Percentiles rank a stretch among this genome's conserved stretches.
Conservation (phyloP, 2,888 invertebrate species). For the Agrochola lychnidis region DNA sequence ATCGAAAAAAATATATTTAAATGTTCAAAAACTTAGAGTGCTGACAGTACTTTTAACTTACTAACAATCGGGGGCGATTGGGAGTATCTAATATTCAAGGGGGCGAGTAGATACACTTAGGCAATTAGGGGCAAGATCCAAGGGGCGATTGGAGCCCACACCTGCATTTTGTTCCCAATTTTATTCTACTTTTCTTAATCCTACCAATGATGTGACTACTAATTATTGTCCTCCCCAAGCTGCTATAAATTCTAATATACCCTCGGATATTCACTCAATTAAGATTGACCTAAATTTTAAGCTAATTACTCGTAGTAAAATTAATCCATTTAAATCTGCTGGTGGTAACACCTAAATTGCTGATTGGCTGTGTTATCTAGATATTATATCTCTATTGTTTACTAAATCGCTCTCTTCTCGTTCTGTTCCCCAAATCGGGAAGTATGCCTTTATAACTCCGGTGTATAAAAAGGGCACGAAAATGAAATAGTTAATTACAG, state of each 20-base stretch:
- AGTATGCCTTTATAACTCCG: background rate
- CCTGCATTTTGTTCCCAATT: background rate
- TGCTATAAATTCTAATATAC: background rate
- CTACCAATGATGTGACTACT: background rate
- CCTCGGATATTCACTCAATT: background rate
- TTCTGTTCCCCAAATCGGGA: slow-evolving; percentile 7
- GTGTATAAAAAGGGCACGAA: background rate
- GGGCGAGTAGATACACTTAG: no score
- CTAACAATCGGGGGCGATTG: no score
- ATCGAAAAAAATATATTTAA: no score
- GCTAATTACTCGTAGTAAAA: background rate
- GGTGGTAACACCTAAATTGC: slow-evolving; percentile 8
- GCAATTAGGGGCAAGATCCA: no score
- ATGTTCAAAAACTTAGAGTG: no score
- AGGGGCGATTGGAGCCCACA: background rate
- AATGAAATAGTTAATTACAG: background rate
- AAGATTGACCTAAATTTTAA: background rate
- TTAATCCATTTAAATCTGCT: background rate
- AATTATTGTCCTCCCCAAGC: background rate
- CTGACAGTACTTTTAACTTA: no score
- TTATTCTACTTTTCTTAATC: background rate
- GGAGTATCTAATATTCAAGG: no score
- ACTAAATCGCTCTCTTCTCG: slow-evolving; percentile 1
- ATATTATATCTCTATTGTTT: slow-evolving; percentile 3
- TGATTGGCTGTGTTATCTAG: background rate